These are phyloP conservation scores for Scaptomyza polygonia DNA, from an alignment of 2,888 invertebrate species.

Conservation along the genomic window DNA sequence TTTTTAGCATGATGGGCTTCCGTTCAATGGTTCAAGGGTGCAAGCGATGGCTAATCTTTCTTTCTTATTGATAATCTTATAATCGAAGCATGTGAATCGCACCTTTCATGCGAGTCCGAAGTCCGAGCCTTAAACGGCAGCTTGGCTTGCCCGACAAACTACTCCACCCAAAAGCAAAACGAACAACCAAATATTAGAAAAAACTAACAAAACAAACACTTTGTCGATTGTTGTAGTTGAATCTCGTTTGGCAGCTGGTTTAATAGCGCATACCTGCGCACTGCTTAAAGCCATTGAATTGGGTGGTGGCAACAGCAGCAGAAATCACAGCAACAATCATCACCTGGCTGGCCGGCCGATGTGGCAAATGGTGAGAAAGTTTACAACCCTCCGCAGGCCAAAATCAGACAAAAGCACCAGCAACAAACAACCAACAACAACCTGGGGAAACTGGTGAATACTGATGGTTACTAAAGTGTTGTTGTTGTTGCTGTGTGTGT, in stretches of 20 bases:
- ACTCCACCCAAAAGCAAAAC: conserved; percentile 11
- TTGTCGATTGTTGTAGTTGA: conserved; percentile 25
- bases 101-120: conserved; percentile 45
- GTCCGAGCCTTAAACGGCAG: conserved; percentile 10
- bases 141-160: conserved; percentile 3
- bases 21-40: conserved; percentile 36
- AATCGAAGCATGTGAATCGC: conserved; percentile 23
- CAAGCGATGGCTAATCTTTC: conserved; percentile 10
- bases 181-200: not conserved
- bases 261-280: conserved; percentile 75
- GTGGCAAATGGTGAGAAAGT: conserved; percentile 53
- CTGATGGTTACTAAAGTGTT: not conserved
- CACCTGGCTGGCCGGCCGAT: conserved; percentile 47
- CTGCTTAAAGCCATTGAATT: conserved; percentile 45
- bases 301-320: conserved; percentile 63
- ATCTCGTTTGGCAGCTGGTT: conserved; percentile 66
- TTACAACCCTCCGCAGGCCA: conserved; percentile 60
- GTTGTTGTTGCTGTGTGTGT: no score
- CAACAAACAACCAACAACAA: conserved; percentile 54
- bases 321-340: conserved; percentile 35
- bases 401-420: conserved; percentile 74
- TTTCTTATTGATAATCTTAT: conserved; percentile 6
- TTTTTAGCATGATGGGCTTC: conserved; percentile 3
- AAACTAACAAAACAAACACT: conserved; percentile 3
- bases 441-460: conserved; percentile 54